Conservation (phyloP, 2,113 vertebrate species). For the Neolamprologus longior region DNA sequence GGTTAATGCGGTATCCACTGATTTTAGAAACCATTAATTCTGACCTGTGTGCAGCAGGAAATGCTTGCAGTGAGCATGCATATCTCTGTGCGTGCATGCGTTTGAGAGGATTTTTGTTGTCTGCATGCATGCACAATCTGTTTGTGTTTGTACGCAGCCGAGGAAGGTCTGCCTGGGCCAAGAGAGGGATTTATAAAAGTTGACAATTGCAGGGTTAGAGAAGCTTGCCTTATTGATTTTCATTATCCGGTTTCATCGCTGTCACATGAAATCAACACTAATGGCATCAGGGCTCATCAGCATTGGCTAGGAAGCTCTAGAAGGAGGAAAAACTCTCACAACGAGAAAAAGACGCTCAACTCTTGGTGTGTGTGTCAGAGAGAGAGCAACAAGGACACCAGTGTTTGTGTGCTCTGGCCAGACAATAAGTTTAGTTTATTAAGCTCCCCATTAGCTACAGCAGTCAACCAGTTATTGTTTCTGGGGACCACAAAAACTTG, state of each 20-base stretch:
- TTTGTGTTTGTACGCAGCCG: not conserved
- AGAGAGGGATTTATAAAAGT: constrained; percentile 41
- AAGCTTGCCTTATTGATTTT: constrained; percentile 55
- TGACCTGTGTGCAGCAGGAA: not conserved
- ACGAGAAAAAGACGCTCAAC: not conserved
- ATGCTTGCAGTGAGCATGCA: not conserved
- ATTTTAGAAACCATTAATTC: not conserved
- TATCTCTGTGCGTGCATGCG: not conserved
- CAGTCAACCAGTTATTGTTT: not conserved
- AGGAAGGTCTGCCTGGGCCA: not conserved
- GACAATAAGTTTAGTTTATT: not conserved
- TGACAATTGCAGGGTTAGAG: constrained; percentile 45
- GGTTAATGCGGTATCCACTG: not conserved
- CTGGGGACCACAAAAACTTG: not conserved
- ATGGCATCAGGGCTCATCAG: constrained; percentile 51
- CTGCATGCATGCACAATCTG: not conserved
- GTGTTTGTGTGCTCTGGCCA: not conserved
- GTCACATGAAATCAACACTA: constrained; percentile 53
- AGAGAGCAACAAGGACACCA: not conserved
- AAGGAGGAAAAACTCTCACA: not conserved
- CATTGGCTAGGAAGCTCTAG: not conserved
- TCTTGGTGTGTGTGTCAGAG: not conserved
- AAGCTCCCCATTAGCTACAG: not conserved
- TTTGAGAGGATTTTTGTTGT: not conserved
- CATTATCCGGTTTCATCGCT: constrained; percentile 53